Conservation (phyloP, 2,797 vertebrate species). For the Arctocebus calabarensis region DNA sequence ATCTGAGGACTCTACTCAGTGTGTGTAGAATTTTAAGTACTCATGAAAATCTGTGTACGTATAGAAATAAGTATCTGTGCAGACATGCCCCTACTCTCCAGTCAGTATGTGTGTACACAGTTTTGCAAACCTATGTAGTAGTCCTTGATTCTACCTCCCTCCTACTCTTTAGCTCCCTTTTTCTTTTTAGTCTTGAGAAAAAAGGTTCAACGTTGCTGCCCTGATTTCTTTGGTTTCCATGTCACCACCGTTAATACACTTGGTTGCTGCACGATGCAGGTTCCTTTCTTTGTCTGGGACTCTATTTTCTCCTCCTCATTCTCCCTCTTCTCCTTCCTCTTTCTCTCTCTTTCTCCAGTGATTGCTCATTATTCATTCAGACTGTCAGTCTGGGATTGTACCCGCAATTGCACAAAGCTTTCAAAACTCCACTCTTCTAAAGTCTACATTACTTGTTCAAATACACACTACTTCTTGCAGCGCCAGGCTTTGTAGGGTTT, state of each 20-base stretch:
- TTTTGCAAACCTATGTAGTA: background rate
- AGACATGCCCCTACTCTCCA: background rate
- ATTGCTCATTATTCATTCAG: background rate
- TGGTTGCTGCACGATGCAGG: background rate
- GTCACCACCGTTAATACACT: background rate
- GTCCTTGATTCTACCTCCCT: background rate
- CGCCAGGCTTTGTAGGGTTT: background rate
- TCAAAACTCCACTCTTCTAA: background rate
- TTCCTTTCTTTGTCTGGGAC: background rate
- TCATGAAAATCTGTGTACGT: background rate
- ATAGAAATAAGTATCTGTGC: background rate
- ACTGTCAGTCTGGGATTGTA: background rate
- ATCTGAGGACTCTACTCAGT: background rate
- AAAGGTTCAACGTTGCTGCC: accelerated
- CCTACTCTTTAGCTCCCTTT: background rate
- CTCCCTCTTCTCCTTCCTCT: background rate
- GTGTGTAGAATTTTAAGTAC: background rate
- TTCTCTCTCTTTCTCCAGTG: background rate
- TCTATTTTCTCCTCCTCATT: background rate
- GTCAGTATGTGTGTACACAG: background rate
- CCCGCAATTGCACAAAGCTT: background rate
- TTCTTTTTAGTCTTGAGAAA: background rate
- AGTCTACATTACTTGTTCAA: background rate
- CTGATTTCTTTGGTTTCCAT: background rate
- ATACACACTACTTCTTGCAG: background rate